Evolutionary conservation across 2,888 invertebrate species (phyloP).

Genomic region (Synanthedon andrenaeformis): DNA sequence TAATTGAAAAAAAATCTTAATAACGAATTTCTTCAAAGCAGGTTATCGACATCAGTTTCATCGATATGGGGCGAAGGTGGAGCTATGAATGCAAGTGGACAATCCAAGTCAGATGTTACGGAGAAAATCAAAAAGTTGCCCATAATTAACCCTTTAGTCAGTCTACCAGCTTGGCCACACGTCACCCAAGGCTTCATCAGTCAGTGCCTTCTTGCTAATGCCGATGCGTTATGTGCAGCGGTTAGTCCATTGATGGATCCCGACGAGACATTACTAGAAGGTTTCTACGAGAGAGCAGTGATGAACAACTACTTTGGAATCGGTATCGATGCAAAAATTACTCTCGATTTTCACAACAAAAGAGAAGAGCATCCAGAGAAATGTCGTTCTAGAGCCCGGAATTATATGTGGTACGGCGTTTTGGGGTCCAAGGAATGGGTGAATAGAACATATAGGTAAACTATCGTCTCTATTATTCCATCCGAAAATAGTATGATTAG

Average conservation of each 20-base stretch:
- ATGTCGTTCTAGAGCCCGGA: constrained; percentile 92
- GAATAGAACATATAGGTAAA: constrained; percentile 88
- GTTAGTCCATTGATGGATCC: constrained; percentile 96
- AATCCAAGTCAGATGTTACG: constrained; percentile 58
- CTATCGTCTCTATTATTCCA: neutral
- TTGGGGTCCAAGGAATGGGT: constrained; percentile 83
- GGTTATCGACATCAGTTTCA: constrained; percentile 64
- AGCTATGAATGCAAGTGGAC: constrained; percentile 23
- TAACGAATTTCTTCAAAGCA: constrained; percentile 17
- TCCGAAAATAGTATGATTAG: neutral
- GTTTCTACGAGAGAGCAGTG: constrained; percentile 92
- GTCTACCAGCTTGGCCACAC: constrained; percentile 89
- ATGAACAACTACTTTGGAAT: constrained; percentile 99
- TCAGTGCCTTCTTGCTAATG: constrained; percentile 94
- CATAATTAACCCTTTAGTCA: constrained; percentile 90
- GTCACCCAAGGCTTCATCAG: constrained; percentile 89
- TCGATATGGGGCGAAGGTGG: constrained; percentile 64
- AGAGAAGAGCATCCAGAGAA: constrained; percentile 97
- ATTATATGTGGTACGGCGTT: constrained; percentile 96
- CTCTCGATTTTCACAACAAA: constrained; percentile 96
- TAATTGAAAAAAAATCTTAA: neutral
- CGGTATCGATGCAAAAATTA: constrained; percentile 97
- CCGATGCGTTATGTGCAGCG: constrained; percentile 95
- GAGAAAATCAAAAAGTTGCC: constrained; percentile 80
- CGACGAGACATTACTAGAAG: constrained; percentile 87